phyloP scores from a whole-genome alignment of 23 tunicate genomes.

The Botrylloides violaceus region DNA sequence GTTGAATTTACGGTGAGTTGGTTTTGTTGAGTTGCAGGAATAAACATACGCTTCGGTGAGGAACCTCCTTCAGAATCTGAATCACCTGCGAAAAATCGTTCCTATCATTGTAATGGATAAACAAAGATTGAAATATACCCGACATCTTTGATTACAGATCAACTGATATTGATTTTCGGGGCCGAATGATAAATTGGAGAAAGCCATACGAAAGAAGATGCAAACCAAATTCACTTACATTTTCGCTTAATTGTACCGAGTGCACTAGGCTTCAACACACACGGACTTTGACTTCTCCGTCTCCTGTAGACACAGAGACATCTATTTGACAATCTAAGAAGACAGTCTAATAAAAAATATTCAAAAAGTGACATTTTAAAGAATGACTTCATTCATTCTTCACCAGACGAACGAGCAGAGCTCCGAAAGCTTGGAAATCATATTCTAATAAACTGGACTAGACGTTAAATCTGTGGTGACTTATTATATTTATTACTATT shows the following conservation, averaged over 20 bases:
- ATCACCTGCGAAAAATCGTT: slow-evolving; percentile 29
- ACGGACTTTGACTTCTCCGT: slow-evolving; percentile 87
- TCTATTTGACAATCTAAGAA: no score
- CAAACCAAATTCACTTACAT: slow-evolving; percentile 40
- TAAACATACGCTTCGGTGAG: slow-evolving; percentile 65
- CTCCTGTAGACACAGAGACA: slow-evolving; percentile 33
- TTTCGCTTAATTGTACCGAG: slow-evolving; percentile 70
- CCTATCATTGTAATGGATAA: background rate
- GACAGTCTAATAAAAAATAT: background rate
- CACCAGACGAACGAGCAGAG: no score
- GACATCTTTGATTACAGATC: background rate
- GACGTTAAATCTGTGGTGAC: no score
- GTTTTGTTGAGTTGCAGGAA: background rate
- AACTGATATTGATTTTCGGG: background rate
- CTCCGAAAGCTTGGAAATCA: no score
- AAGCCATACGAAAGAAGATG: slow-evolving; percentile 13
- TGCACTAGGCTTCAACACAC: slow-evolving; percentile 72
- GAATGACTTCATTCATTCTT: no score
- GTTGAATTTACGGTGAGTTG: background rate
- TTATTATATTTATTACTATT: no score
- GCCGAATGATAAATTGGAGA: background rate
- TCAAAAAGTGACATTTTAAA: background rate
- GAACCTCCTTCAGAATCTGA: slow-evolving; percentile 65
- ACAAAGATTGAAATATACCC: no score
- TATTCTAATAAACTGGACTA: no score